Evolutionary conservation across 2,888 invertebrate genomes (phyloP).

Genomic region (Baronia brevicornis): DNA sequence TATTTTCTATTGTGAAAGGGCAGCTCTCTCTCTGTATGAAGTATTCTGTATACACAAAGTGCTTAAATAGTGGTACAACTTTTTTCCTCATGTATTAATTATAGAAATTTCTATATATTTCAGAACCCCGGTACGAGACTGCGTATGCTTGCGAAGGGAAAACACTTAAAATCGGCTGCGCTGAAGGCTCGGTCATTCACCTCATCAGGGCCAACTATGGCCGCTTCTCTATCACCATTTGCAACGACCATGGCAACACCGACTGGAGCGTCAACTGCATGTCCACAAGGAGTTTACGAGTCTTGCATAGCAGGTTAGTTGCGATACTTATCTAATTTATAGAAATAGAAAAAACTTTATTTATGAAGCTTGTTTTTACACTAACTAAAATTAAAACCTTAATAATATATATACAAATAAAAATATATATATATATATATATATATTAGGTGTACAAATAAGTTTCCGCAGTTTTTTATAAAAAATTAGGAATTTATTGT

Average conservation of each 20-base stretch:
- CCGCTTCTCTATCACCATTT: constrained; percentile 94
- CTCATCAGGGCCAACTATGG: constrained; percentile 96
- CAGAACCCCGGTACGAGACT: constrained; percentile 90
- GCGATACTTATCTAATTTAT: constrained; percentile 7
- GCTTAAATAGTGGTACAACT: no score
- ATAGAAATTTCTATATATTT: constrained; percentile 34
- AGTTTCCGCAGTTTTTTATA: no score
- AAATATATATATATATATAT: no score
- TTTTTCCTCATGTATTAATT: neutral
- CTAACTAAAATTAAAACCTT: no score
- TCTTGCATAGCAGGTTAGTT: constrained; percentile 88
- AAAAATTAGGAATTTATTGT: no score
- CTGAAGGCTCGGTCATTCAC: constrained; percentile 91
- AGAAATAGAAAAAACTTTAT: no score
- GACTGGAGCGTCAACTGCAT: constrained; percentile 98
- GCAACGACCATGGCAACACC: constrained; percentile 96
- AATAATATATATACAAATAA: no score
- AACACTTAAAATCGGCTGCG: constrained; percentile 90
- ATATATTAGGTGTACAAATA: no score
- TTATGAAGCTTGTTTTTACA: no score
- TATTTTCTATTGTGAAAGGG: no score
- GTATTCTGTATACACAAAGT: no score
- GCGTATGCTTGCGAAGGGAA: constrained; percentile 97
- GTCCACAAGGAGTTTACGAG: constrained; percentile 90
- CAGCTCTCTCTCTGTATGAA: no score